Evolutionary conservation across 2,113 vertebrate genomes (phyloP).

Genomic region (Myotis davidii): DNA sequence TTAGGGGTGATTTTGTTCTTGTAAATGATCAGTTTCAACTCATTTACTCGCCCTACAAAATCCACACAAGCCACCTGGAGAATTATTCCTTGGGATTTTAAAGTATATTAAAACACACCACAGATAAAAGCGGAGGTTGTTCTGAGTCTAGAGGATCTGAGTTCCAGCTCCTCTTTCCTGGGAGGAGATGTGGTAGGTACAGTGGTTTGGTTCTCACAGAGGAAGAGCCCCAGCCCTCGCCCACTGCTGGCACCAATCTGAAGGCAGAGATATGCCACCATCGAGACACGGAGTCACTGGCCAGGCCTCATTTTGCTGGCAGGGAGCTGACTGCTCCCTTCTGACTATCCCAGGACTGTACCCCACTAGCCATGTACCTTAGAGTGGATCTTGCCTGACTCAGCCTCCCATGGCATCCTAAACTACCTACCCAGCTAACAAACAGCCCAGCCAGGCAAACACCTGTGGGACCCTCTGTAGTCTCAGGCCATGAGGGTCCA

Average conservation of each 20-base stretch:
- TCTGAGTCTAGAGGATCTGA: not conserved
- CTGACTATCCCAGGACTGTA: not conserved
- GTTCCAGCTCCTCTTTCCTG: not conserved
- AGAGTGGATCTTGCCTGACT: not conserved
- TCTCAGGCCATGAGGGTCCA: not conserved
- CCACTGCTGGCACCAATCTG: not conserved
- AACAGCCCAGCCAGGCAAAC: not conserved
- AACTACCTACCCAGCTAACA: not conserved
- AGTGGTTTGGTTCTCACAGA: not conserved
- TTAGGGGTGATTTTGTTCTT: conserved; percentile 15
- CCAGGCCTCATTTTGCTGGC: not conserved
- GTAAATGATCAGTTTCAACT: not conserved
- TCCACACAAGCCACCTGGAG: not conserved
- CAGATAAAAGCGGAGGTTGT: not conserved
- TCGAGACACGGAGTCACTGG: not conserved
- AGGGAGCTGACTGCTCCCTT: not conserved
- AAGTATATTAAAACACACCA: not conserved
- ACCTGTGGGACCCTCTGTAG: not conserved
- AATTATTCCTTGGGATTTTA: not conserved
- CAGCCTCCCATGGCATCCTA: not conserved
- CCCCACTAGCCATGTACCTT: not conserved
- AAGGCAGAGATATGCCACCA: not conserved
- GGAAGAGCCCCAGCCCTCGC: not conserved
- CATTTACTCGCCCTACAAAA: conserved; percentile 41
- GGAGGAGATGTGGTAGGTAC: not conserved